phyloP scores from a whole-genome alignment of 2,888 invertebrate genomes.

The Eupithecia tripunctaria region DNA sequence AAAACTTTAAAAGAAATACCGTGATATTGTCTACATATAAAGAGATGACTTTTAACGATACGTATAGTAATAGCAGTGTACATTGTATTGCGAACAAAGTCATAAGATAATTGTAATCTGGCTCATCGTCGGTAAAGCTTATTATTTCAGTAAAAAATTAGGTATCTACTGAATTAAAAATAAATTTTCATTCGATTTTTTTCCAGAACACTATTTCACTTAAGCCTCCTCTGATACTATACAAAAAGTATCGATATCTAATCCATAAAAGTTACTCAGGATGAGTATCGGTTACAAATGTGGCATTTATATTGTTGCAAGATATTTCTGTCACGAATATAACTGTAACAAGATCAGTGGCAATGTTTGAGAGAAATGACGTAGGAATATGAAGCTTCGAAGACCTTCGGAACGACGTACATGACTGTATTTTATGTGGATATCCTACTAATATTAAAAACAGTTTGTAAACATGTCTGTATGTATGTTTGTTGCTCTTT shows the following conservation, averaged over 20 bases:
- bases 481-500: too few species aligned
- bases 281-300: slow-evolving; percentile 52
- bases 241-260: neutral
- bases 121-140: neutral
- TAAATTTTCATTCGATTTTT: neutral
- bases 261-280: slow-evolving; percentile 50
- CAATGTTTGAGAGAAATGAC: slow-evolving; percentile 35
- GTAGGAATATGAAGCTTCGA: slow-evolving; percentile 26
- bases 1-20: neutral
- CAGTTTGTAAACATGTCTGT: too few species aligned
- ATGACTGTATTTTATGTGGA: neutral
- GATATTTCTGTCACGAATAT: slow-evolving; percentile 28
- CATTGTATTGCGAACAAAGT: neutral
- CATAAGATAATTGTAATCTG: neutral
- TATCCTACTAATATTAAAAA: too few species aligned
- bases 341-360: slow-evolving; percentile 35
- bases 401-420: neutral
- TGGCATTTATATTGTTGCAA: slow-evolving; percentile 40
- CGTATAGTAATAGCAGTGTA: neutral
- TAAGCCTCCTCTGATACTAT: neutral
- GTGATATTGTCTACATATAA: neutral
- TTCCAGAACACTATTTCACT: neutral
- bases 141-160: neutral
- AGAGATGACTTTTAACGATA: neutral
- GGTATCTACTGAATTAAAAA: neutral